These are phyloP conservation scores for Artibeus jamaicensis DNA, from an alignment of 2,797 vertebrate species.

Conservation along the genomic window DNA sequence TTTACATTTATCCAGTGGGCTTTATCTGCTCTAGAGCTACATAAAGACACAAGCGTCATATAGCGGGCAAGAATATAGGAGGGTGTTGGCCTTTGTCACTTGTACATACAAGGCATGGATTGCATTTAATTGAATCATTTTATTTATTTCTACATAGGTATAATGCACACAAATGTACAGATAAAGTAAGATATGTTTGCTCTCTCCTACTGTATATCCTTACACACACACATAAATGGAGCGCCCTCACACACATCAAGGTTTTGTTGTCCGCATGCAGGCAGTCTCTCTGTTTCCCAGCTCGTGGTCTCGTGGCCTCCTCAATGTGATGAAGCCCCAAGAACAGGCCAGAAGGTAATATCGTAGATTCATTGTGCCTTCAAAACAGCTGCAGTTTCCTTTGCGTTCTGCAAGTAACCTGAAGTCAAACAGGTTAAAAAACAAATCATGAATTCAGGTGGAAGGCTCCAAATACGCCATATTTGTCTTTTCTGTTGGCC, in stretches of 20 bases:
- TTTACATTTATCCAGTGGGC: neutral
- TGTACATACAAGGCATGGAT: neutral
- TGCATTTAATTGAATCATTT: neutral
- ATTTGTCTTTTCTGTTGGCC: neutral
- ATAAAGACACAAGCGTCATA: neutral
- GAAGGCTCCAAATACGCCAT: conserved; percentile 22
- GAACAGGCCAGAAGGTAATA: neutral
- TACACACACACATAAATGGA: neutral
- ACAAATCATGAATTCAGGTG: neutral
- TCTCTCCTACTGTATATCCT: neutral
- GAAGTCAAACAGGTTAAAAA: conserved; percentile 31
- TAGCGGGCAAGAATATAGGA: neutral
- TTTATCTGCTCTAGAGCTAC: conserved; percentile 10
- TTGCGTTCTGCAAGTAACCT: neutral
- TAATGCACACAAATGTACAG: neutral
- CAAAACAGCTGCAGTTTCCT: neutral
- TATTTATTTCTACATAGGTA: neutral
- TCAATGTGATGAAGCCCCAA: neutral
- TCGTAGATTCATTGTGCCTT: neutral
- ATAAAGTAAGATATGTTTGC: neutral
- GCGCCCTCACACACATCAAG: neutral
- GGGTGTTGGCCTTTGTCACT: neutral
- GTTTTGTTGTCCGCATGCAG: neutral
- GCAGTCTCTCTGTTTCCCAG: neutral
- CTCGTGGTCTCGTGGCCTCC: neutral